phyloP scores from a whole-genome alignment of 2,113 vertebrate species.

The Tetrax tetrax region DNA sequence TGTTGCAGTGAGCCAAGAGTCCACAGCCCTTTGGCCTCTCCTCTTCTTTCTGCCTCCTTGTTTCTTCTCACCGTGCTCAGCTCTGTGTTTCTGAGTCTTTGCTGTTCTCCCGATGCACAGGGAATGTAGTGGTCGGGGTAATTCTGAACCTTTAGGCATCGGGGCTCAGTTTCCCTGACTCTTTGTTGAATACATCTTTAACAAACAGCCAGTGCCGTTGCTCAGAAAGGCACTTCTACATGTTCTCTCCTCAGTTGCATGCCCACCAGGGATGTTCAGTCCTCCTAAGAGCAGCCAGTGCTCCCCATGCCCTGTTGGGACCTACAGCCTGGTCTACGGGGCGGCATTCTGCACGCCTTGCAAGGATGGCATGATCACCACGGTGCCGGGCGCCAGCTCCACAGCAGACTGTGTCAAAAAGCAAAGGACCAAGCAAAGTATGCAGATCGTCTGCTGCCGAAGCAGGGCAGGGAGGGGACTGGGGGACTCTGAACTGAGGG shows the following conservation, averaged over 20 bases:
- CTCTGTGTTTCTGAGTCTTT: not conserved
- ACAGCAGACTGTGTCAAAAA: not conserved
- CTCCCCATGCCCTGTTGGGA: not conserved
- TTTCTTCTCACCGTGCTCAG: not conserved
- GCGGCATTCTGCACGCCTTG: not conserved
- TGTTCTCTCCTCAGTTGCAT: not conserved
- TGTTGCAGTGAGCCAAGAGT: not conserved
- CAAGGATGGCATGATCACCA: not conserved
- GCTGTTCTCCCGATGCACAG: not conserved
- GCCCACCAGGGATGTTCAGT: not conserved
- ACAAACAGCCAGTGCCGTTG: not conserved
- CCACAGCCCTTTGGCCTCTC: not conserved
- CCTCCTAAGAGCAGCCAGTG: not conserved
- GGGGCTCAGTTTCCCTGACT: not conserved
- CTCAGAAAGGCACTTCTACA: not conserved
- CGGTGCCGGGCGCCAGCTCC: accelerated
- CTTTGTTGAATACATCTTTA: not conserved
- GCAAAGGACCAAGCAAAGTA: not conserved
- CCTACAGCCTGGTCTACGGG: not conserved
- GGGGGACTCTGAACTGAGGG: not conserved
- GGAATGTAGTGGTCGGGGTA: not conserved
- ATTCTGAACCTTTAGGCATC: not conserved
- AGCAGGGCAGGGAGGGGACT: not conserved
- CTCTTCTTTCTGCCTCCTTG: not conserved
- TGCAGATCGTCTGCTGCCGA: not conserved